phyloP scores from a whole-genome alignment of 2,797 vertebrate species.

The Sciurus carolinensis region DNA sequence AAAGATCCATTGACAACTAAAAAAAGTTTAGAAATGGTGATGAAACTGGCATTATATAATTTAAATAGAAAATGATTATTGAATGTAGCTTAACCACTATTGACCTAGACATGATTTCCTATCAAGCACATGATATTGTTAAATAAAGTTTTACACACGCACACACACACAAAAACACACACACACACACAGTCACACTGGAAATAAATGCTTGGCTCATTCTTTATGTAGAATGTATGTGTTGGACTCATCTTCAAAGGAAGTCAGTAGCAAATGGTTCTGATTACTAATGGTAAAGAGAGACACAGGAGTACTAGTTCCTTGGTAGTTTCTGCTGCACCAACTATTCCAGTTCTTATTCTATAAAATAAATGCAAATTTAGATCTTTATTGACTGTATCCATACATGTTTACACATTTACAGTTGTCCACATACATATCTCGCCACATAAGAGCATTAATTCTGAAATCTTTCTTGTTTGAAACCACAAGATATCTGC shows the following conservation, averaged over 20 bases:
- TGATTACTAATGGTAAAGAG: slow-evolving; percentile 55
- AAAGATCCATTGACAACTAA: too few species aligned
- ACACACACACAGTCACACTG: slow-evolving; percentile 15
- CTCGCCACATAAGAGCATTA: background rate
- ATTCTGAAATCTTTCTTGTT: background rate
- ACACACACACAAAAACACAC: background rate
- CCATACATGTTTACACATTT: background rate
- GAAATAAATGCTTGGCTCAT: slow-evolving; percentile 54
- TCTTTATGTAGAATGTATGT: slow-evolving; percentile 35
- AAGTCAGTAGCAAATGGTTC: slow-evolving; percentile 37
- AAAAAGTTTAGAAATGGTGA: background rate
- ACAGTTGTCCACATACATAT: background rate
- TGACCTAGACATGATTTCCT: slow-evolving; percentile 25
- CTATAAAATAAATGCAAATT: background rate
- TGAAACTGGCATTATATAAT: background rate
- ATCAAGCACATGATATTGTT: slow-evolving; percentile 37
- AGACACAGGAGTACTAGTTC: background rate
- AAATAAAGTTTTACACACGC: background rate
- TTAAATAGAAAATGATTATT: background rate
- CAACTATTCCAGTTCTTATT: background rate
- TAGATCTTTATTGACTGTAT: background rate
- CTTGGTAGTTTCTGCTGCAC: background rate
- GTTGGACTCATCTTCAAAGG: slow-evolving; percentile 33
- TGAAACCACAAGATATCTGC: background rate
- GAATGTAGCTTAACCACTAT: background rate